phyloP scores from a whole-genome alignment of 2,797 vertebrate species.

The Pangasius macronema region DNA sequence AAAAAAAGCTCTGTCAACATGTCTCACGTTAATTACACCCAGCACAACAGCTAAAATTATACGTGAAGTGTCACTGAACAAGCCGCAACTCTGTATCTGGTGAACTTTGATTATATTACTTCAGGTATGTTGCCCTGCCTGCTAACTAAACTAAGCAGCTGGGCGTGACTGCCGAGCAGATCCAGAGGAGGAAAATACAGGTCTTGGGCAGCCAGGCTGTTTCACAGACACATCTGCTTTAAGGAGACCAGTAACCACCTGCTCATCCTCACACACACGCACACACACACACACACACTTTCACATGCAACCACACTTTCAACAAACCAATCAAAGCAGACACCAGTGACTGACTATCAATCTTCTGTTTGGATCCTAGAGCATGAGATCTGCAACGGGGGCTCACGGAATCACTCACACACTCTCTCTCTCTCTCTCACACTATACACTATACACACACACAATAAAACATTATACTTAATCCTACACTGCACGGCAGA shows the following conservation, averaged over 20 bases:
- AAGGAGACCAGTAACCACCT: slow-evolving; percentile 19
- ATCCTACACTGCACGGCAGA: background rate
- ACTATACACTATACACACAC: too few species aligned
- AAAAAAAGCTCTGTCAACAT: background rate
- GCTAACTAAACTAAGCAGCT: background rate
- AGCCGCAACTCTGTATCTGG: too few species aligned
- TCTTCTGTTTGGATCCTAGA: background rate
- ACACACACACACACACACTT: background rate
- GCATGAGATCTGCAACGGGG: background rate
- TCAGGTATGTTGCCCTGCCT: background rate
- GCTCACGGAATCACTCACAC: background rate
- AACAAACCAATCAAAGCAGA: slow-evolving; percentile 16
- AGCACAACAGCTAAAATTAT: background rate
- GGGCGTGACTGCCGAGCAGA: background rate
- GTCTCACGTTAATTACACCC: background rate
- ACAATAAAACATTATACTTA: background rate
- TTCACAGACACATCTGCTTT: background rate
- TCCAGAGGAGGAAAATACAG: background rate
- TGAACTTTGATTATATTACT: background rate
- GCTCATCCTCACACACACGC: background rate
- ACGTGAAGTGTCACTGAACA: background rate
- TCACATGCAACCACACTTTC: background rate
- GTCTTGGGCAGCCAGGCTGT: background rate
- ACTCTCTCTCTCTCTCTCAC: too few species aligned
- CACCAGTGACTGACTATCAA: background rate